phyloP scores from a whole-genome alignment of 2,797 vertebrate species.

The Octomys mimax region DNA sequence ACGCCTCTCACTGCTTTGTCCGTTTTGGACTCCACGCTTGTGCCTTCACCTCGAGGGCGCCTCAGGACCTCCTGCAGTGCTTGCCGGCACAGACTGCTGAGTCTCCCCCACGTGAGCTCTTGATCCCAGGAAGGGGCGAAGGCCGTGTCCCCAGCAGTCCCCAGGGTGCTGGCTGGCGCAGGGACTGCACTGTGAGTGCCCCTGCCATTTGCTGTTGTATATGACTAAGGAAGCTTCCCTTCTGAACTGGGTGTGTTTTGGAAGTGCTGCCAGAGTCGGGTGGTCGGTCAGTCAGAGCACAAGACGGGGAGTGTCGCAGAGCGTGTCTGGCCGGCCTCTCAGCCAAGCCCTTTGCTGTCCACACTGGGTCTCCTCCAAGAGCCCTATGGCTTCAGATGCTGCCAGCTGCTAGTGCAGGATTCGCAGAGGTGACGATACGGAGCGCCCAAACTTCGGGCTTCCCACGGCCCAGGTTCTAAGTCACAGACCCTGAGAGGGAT shows the following conservation, averaged over 20 bases:
- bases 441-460: background rate
- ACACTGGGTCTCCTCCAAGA: background rate
- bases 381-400: background rate
- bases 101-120: background rate
- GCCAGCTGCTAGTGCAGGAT: background rate
- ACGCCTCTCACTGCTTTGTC: rapidly evolving
- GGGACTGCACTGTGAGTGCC: background rate
- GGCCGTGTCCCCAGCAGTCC: background rate
- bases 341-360: background rate
- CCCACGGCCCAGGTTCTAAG: too few species aligned
- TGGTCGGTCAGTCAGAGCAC: background rate
- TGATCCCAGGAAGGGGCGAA: background rate
- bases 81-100: background rate
- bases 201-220: background rate
- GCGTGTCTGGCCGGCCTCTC: too few species aligned
- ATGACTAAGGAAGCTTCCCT: background rate
- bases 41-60: background rate
- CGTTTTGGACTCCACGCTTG: background rate
- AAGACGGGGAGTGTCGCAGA: background rate
- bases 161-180: background rate
- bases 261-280: background rate
- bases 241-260: background rate
- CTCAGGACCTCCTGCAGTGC: background rate
- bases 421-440: background rate
- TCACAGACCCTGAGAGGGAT: background rate